Conservation (phyloP, 2,113 vertebrate genomes). For the Megatriorchis doriae region DNA sequence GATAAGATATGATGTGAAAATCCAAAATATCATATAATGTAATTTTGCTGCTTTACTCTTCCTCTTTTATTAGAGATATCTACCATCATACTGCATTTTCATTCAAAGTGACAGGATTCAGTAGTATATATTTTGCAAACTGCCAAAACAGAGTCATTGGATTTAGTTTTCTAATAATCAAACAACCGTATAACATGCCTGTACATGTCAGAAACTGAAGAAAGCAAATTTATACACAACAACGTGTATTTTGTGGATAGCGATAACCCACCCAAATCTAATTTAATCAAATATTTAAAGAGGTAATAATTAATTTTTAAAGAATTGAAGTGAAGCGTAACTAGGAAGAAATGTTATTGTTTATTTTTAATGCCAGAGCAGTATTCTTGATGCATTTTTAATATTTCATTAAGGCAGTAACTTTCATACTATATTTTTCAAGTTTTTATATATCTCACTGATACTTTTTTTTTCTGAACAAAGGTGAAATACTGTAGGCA, state of each 20-base stretch:
- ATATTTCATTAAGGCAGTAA: conserved; percentile 75
- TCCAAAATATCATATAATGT: neutral
- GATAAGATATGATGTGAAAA: neutral
- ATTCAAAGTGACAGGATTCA: conserved; percentile 28
- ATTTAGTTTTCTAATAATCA: conserved; percentile 58
- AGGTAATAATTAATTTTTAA: conserved; percentile 81
- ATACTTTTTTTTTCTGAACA: conserved; percentile 10
- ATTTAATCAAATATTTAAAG: conserved; percentile 82
- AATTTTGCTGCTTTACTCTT: neutral
- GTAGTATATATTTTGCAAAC: conserved; percentile 3
- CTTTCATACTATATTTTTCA: conserved; percentile 58
- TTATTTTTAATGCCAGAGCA: conserved; percentile 79
- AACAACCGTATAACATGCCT: conserved; percentile 41
- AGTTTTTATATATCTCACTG: conserved; percentile 47
- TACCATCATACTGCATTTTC: conserved; percentile 15
- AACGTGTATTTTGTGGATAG: conserved; percentile 56
- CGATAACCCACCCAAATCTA: conserved; percentile 72
- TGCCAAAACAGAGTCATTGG: neutral
- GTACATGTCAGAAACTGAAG: conserved; percentile 55
- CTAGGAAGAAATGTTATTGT: conserved; percentile 74
- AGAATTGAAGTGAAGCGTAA: conserved; percentile 75
- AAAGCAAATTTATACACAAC: conserved; percentile 56
- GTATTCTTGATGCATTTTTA: conserved; percentile 79
- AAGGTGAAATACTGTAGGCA: conserved; percentile 28
- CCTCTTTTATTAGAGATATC: conserved; percentile 7